Percentiles rank a stretch among this genome's conserved stretches.
Evolutionary conservation across 2,113 vertebrate species (phyloP).

Genomic region (Heptranchias perlo): DNA sequence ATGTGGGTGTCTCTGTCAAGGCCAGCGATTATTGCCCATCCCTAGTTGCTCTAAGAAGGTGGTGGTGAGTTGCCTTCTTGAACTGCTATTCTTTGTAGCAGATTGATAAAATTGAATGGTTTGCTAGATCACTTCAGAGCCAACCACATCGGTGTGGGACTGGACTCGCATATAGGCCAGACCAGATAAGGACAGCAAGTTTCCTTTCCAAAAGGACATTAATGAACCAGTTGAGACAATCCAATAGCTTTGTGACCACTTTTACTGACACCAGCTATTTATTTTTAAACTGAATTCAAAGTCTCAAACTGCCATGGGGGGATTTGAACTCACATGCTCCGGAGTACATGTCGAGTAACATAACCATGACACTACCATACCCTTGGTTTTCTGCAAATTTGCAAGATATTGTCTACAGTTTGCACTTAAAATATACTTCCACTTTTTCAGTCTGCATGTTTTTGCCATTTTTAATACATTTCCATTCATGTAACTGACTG

Average conservation of each 20-base stretch:
- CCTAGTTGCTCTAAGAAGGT: background rate
- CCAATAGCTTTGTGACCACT: background rate
- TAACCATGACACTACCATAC: background rate
- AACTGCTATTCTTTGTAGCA: background rate
- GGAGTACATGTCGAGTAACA: background rate
- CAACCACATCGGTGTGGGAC: background rate
- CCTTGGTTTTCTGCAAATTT: background rate
- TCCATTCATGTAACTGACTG: background rate
- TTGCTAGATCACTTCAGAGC: background rate
- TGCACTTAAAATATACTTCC: background rate
- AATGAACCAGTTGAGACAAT: too few species aligned
- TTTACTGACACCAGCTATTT: background rate
- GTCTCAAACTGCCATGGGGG: background rate
- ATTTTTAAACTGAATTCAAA: background rate
- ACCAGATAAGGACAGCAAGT: background rate
- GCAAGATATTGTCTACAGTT: background rate
- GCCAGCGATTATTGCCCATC: background rate
- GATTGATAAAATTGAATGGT: background rate
- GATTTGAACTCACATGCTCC: background rate
- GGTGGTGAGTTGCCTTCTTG: background rate
- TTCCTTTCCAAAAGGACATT: background rate
- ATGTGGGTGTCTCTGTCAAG: background rate
- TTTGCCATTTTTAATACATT: background rate
- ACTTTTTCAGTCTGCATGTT: background rate
- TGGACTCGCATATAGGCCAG: background rate